Conservation (phyloP, 64 coral and sea anemone genomes). For the Stichodactyla mertensii region DNA sequence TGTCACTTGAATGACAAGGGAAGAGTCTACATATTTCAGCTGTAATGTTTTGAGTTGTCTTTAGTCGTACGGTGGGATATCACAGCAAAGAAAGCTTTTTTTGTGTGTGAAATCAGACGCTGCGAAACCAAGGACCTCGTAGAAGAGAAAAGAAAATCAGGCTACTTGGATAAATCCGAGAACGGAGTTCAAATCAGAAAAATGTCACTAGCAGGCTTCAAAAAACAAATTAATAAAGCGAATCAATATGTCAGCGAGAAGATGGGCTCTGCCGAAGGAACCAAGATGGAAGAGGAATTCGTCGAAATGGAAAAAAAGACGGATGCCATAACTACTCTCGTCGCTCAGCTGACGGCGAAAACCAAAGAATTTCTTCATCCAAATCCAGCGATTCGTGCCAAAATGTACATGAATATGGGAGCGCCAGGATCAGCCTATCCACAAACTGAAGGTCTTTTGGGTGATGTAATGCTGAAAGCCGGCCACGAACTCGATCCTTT, state of each 20-base stretch:
- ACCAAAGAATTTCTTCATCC: conserved; percentile 90
- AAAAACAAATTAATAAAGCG: conserved; percentile 94
- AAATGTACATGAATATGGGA: conserved; percentile 79
- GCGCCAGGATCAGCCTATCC: conserved; percentile 49
- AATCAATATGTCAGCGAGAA: conserved; percentile 94
- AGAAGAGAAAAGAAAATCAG: background rate
- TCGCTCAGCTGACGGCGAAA: conserved; percentile 66
- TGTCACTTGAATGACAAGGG: conserved; percentile 1
- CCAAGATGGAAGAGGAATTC: conserved; percentile 83
- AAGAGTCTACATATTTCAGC: background rate
- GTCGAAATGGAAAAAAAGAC: conserved; percentile 83
- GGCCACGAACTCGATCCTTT: conserved; percentile 64
- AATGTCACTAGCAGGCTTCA: conserved; percentile 71
- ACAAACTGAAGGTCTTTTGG: conserved; percentile 65
- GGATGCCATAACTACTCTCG: conserved; percentile 69
- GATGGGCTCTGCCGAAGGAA: conserved; percentile 90
- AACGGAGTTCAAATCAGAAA: background rate
- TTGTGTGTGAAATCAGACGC: background rate
- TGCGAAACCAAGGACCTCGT: background rate
- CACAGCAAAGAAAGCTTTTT: background rate
- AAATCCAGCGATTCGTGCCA: conserved; percentile 65
- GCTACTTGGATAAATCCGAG: background rate
- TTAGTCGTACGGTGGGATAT: conserved; percentile 3
- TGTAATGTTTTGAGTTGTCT: conserved; percentile 6
- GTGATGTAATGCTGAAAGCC: conserved; percentile 72